phyloP scores from a whole-genome alignment of 2,113 vertebrate genomes.

The Alosa alosa region DNA sequence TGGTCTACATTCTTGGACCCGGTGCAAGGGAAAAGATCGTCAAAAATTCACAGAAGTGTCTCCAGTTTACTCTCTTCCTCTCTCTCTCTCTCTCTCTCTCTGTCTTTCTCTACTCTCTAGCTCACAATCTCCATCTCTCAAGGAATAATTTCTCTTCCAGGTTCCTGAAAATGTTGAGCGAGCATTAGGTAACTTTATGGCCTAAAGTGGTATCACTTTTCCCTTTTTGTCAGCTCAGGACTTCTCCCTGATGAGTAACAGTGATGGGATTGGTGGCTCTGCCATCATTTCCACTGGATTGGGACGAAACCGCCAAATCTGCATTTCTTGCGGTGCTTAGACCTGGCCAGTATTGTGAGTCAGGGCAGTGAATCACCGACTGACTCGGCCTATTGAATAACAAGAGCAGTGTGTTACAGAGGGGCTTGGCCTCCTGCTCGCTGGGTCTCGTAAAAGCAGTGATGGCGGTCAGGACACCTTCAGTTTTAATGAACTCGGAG shows the following conservation, averaged over 20 bases:
- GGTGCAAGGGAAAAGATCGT: background rate
- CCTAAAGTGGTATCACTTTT: background rate
- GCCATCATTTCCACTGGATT: background rate
- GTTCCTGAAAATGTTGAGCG: background rate
- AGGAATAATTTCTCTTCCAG: background rate
- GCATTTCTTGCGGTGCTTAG: background rate
- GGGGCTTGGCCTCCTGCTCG: conserved; percentile 15
- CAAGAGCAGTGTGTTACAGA: conserved; percentile 9
- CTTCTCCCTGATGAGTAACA: conserved; percentile 30
- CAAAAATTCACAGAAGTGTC: background rate
- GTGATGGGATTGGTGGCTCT: conserved; percentile 9
- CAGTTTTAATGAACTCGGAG: background rate
- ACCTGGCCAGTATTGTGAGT: conserved; percentile 20
- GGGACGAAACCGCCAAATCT: background rate
- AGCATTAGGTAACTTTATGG: background rate
- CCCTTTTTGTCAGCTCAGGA: conserved; percentile 17
- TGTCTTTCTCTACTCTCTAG: background rate
- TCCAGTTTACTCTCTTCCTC: conserved; percentile 2
- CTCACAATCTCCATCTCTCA: background rate
- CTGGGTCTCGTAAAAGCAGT: background rate
- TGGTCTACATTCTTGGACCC: background rate
- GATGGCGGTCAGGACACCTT: background rate
- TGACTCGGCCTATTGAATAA: conserved; percentile 27
- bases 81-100: conserved; percentile 7
- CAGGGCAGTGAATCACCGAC: conserved; percentile 35